Conservation (phyloP, 2,888 invertebrate species). For the Orchesella flavescens region DNA sequence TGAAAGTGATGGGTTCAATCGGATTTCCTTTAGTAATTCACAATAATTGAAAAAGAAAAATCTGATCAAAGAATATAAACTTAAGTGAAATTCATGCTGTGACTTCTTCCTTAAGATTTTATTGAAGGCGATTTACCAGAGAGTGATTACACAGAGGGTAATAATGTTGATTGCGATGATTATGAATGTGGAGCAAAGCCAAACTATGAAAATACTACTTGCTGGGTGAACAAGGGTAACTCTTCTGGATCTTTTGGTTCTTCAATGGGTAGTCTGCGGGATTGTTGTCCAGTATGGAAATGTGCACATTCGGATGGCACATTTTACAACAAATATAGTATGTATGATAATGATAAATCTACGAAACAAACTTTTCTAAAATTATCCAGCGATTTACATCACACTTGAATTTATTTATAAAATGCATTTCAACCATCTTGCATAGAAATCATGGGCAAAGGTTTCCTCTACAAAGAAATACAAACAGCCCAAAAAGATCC, state of each 20-base stretch:
- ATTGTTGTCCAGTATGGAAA: slow-evolving; percentile 12
- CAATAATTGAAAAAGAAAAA: too few species aligned
- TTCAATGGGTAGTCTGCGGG: not conserved
- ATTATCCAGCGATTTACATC: too few species aligned
- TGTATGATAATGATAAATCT: too few species aligned
- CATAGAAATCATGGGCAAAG: too few species aligned
- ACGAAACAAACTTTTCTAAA: too few species aligned
- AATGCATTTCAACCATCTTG: too few species aligned
- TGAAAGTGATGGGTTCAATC: not conserved
- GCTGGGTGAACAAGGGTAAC: not conserved
- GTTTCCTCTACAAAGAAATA: too few species aligned
- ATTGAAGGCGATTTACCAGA: not conserved
- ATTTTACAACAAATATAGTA: too few species aligned
- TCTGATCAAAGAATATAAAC: not conserved
- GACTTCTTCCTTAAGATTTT: not conserved
- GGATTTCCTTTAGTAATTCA: not conserved
- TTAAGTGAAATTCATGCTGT: too few species aligned
- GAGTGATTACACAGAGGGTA: not conserved
- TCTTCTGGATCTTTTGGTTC: not conserved
- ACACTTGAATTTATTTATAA: too few species aligned
- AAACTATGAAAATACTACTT: not conserved
- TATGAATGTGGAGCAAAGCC: not conserved
- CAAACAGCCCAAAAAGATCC: too few species aligned
- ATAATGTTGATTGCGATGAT: not conserved
- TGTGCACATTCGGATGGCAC: not conserved